A percentile compares a stretch with the other conserved stretches of the same genome.
These are phyloP conservation scores for Nycteola revayana DNA, from an alignment of 2,888 invertebrate species.

Conservation along the genomic window DNA sequence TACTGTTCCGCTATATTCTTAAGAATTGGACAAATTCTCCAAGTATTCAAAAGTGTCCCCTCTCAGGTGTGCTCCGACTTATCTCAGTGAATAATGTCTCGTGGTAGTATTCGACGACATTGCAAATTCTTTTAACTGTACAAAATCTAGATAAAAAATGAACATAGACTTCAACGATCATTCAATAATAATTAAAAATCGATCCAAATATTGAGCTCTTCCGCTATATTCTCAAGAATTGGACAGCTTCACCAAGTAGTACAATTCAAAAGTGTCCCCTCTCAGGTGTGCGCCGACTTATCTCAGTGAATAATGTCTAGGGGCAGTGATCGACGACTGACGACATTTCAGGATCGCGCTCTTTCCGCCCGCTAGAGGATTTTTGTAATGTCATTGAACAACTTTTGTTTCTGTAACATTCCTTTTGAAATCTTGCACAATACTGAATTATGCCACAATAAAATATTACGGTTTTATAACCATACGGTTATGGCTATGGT, in stretches of 20 bases:
- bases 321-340: conserved; percentile 61
- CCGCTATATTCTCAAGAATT: neutral
- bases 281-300: conserved; percentile 50
- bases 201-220: no score
- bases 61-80: conserved; percentile 48
- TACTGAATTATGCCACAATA: neutral
- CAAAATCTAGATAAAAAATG: no score
- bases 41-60: conserved; percentile 43
- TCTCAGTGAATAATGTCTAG: conserved; percentile 59
- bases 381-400: conserved; percentile 32
- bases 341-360: conserved; percentile 51
- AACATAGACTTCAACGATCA: no score
- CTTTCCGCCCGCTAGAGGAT: conserved; percentile 31
- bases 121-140: no score
- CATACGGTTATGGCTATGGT: no score
- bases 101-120: conserved; percentile 61
- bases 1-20: neutral
- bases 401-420: conserved; percentile 21
- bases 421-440: conserved; percentile 8
- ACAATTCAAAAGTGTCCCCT: conserved; percentile 47
- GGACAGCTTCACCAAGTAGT: conserved; percentile 21
- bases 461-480: neutral
- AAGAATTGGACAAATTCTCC: conserved; percentile 4
- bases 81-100: conserved; percentile 61
- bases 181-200: no score